Evolutionary conservation across 2,113 vertebrate genomes (phyloP).

Genomic region (Bucco capensis): DNA sequence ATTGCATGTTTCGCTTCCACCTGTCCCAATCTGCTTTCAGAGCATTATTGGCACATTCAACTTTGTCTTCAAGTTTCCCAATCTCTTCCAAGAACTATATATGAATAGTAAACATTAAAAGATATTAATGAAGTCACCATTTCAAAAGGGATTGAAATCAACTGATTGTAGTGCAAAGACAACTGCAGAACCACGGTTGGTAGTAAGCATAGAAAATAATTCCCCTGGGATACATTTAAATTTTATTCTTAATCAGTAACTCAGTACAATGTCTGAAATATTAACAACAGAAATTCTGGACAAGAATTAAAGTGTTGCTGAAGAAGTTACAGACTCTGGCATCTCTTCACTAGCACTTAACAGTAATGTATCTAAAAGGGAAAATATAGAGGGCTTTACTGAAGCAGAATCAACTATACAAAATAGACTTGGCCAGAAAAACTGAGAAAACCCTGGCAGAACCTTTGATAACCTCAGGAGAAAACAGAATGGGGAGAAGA

Average conservation of each 20-base stretch:
- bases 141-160: background rate
- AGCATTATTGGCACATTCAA: constrained; percentile 87
- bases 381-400: background rate
- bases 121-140: background rate
- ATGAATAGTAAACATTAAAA: background rate
- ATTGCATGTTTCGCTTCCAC: constrained; percentile 85
- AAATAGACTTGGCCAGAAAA: background rate
- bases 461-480: background rate
- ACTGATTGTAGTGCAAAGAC: background rate
- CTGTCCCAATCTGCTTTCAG: constrained; percentile 88
- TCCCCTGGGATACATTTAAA: background rate
- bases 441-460: background rate
- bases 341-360: background rate
- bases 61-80: constrained; percentile 84
- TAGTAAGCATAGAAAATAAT: background rate
- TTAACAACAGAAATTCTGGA: background rate
- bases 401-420: background rate
- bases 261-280: background rate
- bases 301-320: background rate
- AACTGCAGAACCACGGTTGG: background rate
- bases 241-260: constrained; percentile 27
- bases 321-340: background rate
- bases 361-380: background rate
- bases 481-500: background rate
- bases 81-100: constrained; percentile 86